A percentile compares a stretch with the other conserved stretches of the same genome.
phyloP scores from a whole-genome alignment of 64 coral and sea anemone genomes.

The Porites lutea region DNA sequence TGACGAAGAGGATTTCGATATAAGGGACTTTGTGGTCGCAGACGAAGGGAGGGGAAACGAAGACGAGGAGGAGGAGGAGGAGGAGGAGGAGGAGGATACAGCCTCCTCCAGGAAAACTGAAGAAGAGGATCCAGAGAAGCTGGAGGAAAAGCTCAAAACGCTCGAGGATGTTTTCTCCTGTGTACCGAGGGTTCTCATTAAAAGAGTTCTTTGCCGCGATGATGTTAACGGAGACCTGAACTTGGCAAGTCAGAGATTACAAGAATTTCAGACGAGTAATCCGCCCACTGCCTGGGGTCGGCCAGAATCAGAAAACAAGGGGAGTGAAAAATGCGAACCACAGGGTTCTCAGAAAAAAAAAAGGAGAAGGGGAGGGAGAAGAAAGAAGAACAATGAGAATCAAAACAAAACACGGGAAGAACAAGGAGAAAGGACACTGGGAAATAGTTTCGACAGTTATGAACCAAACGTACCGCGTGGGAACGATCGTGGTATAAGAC shows the following conservation, averaged over 20 bases:
- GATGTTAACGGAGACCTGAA: conserved; percentile 55
- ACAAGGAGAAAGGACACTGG: background rate
- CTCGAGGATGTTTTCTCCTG: conserved; percentile 41
- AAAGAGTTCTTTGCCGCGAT: conserved; percentile 34
- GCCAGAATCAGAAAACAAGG: too few relatives aligned
- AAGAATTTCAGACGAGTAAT: conserved; percentile 11
- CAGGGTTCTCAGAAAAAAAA: background rate
- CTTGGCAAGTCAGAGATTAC: conserved; percentile 18
- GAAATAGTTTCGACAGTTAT: background rate
- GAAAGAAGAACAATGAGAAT: background rate
- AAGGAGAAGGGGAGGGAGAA: background rate
- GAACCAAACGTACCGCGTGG: background rate
- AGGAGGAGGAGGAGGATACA: background rate
- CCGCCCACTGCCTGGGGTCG: background rate
- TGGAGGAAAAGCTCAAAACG: background rate
- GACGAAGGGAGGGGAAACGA: background rate
- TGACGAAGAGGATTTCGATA: background rate
- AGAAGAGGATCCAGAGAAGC: conserved; percentile 32
- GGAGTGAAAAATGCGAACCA: background rate
- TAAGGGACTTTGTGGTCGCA: background rate
- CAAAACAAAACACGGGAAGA: background rate
- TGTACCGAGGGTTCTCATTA: conserved; percentile 37
- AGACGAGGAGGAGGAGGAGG: background rate
- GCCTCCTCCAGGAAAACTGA: background rate
- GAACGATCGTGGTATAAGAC: background rate